Conservation (phyloP, 2,888 invertebrate species). For the Caradrina kadenii region DNA sequence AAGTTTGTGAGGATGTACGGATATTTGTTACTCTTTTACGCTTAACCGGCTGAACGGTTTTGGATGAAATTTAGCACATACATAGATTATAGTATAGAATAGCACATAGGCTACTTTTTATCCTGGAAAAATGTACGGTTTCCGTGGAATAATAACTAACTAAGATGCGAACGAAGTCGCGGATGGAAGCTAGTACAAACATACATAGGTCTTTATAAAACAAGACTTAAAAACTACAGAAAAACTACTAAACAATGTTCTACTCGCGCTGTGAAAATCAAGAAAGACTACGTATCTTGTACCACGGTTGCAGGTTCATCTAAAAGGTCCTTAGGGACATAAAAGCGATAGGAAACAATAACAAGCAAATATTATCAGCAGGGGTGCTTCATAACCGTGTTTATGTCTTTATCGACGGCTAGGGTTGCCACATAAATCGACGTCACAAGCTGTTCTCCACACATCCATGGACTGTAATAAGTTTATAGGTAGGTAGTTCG, state of each 20-base stretch:
- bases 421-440: conserved; percentile 61
- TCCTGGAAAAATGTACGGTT: no score
- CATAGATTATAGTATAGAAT: no score
- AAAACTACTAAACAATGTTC: neutral
- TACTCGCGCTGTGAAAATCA: neutral
- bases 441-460: conserved; percentile 51
- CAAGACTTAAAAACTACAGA: no score
- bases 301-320: neutral
- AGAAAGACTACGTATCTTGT: neutral
- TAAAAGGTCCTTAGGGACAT: conserved; percentile 53
- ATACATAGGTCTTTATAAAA: no score
- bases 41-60: no score
- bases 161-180: no score
- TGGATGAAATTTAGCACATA: no score
- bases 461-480: conserved; percentile 52
- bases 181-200: no score
- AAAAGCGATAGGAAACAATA: conserved; percentile 76
- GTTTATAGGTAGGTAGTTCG: conserved; percentile 15
- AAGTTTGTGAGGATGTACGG: no score
- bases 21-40: no score
- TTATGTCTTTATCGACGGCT: conserved; percentile 76
- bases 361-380: conserved; percentile 76
- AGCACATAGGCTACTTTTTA: no score
- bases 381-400: conserved; percentile 76
- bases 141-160: no score